These are phyloP conservation scores for Seira ritae DNA, from an alignment of 2,888 invertebrate genomes.

Conservation along the genomic window DNA sequence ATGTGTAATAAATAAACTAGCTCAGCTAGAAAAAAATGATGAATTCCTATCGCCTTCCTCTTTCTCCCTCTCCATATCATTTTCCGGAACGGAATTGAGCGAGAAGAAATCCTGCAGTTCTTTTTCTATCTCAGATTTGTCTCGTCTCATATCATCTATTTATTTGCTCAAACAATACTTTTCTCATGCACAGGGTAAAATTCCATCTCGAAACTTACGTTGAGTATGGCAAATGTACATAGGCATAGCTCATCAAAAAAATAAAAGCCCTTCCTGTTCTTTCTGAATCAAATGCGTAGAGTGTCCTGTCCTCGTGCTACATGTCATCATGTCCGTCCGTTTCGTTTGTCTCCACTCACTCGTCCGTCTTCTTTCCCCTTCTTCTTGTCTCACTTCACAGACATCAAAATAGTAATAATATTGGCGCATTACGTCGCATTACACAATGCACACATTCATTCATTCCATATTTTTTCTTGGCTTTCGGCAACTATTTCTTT, in stretches of 20 bases:
- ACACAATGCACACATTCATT: slow-evolving; percentile 40
- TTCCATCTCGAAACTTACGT: neutral
- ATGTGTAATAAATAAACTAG: neutral
- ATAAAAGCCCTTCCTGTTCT: slow-evolving; percentile 60
- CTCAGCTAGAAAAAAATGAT: slow-evolving; percentile 39
- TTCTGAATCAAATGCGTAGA: slow-evolving; percentile 23
- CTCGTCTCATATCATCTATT: neutral
- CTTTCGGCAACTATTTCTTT: slow-evolving; percentile 29
- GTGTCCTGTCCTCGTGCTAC: neutral
- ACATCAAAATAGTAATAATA: slow-evolving; percentile 44
- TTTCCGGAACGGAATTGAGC: slow-evolving; percentile 56
- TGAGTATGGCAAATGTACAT: neutral
- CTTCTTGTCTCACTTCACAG: no score
- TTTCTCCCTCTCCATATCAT: slow-evolving; percentile 35
- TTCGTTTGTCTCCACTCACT: neutral
- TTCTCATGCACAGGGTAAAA: neutral
- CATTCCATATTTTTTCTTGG: slow-evolving; percentile 41
- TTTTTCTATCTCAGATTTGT: neutral
- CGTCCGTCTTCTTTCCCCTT: slow-evolving; percentile 18
- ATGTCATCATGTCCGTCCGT: neutral
- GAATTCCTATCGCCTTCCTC: slow-evolving; percentile 46
- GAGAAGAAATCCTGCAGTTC: no score
- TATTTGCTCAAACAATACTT: neutral
- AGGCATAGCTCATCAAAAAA: slow-evolving; percentile 58
- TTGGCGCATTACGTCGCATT: slow-evolving; percentile 52